Base-by-base conservation (phyloP, 2,888 invertebrate genomes). In the Rhyacophila evoluta region DNA sequence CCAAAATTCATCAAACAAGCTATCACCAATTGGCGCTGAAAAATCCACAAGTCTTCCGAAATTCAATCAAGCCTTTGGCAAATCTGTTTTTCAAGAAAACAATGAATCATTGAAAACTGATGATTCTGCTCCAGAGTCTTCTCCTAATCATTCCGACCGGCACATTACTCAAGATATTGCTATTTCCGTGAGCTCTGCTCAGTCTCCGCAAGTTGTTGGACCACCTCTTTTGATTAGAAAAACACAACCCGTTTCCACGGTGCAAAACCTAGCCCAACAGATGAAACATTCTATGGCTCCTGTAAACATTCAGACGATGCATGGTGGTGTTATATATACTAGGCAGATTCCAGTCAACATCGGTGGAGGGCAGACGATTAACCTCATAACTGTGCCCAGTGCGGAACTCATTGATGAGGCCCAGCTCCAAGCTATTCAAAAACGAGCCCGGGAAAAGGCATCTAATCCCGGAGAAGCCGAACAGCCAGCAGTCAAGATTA, bases 61-160 rank as follows among this genome's bases (percentile, higher is more conserved):
- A 86, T 95, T 95, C 85, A 94, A 94, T 84, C 94, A 94, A 86
- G 94, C 94, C 0, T 95, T 95, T 85, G 94, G 94, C 0, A 94
- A 94, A 86, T 92, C 93, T 69, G 92, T 93, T 68, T 94, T 90
- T 84, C 91, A 88, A 85, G 89, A 90, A 67, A 86, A 85, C 19
- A 80, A 74, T 70, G 75, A 72, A 10, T 70, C 76, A 8, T 38
- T 72, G 2, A 81, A 81, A 55, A 68, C 15, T 25, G 74, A 38
- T 19, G 79, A 75, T 1, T 29, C 74, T 1, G 19, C 87, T 86
- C 82, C 88, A 87, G 77, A 84, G 84, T 77, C 86, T 84, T 74
- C 88, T 88, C 79, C 84, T 87, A 1, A 85, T 84, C 73, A 69
- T n/a, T 37, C 76, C 6, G 55, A 55, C 2, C 15, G 55, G 10